Base-by-base conservation (phyloP, 2,888 invertebrate species). In the Hetaerina titia region DNA sequence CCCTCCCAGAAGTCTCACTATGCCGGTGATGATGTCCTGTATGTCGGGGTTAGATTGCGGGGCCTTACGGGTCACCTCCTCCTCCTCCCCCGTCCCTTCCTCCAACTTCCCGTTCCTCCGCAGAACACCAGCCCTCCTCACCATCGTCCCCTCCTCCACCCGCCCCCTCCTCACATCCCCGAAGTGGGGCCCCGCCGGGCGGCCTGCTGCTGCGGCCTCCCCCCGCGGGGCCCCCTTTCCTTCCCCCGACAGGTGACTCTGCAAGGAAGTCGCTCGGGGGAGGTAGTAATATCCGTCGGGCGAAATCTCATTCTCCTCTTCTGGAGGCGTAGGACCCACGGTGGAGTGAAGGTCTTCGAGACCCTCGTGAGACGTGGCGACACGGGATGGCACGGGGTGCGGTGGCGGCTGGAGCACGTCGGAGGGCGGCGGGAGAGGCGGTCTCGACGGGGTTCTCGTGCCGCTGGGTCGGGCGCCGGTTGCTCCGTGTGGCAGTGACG, bases 1-100 rank as follows among this genome's bases (percentile, higher is more conserved):
- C 0, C 99, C 99, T 95, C 99, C 99, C 2, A 99, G 97, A 19
- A 99, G 96, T 96, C 99, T 99, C 0, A 99, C 99, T 94, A 99
- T 98, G 15, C 99, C 99, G 92, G 96, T 96, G 69, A 99, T 98
- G 63, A 99, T 99, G 96, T 99, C 99, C 96, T 99, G 98, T 95
- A 99, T 98, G 96, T 99, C 99, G 81, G 98, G 96, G 87, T 95
- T 96, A 11, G 96, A 96, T 95, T 96, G 96, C n/a, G 96, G 94
- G 22, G 90, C 89, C 94, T 89, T 94, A n/a, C 58, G 90, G 87
- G 94, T 58, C 56, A 81, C 57, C 31, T 89, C 94, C n/a, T 92
- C 74, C 31, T 45, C 95, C 31, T 90, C 95, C 45, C 64, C 15
- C 87, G 92, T 95, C 87, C 95, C 22, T 94, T 95, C 45, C 92